Percentiles rank a stretch among this genome's conserved stretches.
These are phyloP conservation scores for Mactra quadrangularis DNA, from an alignment of 1,140 invertebrate species.

Conservation along the genomic window DNA sequence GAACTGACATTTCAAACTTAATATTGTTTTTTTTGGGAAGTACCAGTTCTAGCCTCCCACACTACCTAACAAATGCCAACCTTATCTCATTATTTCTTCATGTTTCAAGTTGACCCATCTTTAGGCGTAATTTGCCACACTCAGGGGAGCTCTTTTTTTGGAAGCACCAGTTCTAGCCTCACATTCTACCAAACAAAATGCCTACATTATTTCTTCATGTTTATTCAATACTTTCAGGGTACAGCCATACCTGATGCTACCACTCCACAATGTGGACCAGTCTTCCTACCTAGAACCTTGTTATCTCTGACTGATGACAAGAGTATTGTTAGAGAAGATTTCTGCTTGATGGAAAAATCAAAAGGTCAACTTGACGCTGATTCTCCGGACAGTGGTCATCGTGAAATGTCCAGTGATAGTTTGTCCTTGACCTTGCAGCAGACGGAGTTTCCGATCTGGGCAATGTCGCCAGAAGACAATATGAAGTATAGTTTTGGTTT, in stretches of 20 bases:
- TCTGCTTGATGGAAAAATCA: neutral
- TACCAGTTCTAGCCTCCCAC: no score
- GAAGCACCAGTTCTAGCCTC: no score
- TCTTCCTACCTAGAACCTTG: slow-evolving; percentile 32
- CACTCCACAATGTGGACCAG: slow-evolving; percentile 58
- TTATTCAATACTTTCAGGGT: slow-evolving; percentile 34
- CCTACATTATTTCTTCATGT: no score
- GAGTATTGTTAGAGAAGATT: slow-evolving; percentile 10
- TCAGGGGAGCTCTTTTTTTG: no score
- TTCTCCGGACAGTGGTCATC: slow-evolving; percentile 59
- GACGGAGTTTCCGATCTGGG: slow-evolving; percentile 41
- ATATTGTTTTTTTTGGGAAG: no score
- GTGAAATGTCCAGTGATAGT: slow-evolving; percentile 58
- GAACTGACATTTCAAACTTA: no score
- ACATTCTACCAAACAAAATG: no score
- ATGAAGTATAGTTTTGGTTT: slow-evolving; percentile 56
- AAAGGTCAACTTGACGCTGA: slow-evolving; percentile 49
- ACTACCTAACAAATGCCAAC: no score
- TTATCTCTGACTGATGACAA: slow-evolving; percentile 1
- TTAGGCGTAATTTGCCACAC: no score
- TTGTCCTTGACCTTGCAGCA: slow-evolving; percentile 15
- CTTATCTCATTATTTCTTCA: no score
- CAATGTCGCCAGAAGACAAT: slow-evolving; percentile 23
- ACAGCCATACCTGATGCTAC: slow-evolving; percentile 32
- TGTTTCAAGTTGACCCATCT: no score